A percentile compares a stretch with the other conserved stretches of the same genome.
phyloP scores from a whole-genome alignment of 2,113 vertebrate genomes.

The Lipotes vexillifer region DNA sequence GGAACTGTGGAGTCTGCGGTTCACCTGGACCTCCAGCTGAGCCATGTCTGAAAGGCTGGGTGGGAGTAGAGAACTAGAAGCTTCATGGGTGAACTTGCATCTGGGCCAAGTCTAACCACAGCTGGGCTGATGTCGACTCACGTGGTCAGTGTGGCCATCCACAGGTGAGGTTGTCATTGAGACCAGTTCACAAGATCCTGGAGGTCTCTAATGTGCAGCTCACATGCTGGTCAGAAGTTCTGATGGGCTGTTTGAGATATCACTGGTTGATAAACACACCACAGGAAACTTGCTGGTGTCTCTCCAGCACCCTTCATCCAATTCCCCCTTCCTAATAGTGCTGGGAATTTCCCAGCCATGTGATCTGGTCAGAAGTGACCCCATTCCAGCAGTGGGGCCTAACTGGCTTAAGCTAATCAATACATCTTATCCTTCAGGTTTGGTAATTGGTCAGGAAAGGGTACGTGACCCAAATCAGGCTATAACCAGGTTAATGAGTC shows the following conservation, averaged over 20 bases:
- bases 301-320: not conserved
- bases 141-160: not conserved
- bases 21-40: not conserved
- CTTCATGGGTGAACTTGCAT: not conserved
- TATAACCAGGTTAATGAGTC: not conserved
- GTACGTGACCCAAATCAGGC: not conserved
- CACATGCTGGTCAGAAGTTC: not conserved
- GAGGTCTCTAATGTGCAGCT: not conserved
- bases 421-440: not conserved
- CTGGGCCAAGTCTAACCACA: not conserved
- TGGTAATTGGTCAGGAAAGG: slow-evolving; percentile 1
- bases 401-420: not conserved
- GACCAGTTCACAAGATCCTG: not conserved
- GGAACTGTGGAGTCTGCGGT: not conserved
- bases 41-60: not conserved
- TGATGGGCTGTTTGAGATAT: not conserved
- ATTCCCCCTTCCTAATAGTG: not conserved
- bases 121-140: not conserved
- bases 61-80: not conserved
- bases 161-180: not conserved
- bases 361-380: not conserved
- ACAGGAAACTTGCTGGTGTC: not conserved
- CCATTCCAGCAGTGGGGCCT: not conserved
- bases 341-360: slow-evolving; percentile 41
- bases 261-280: not conserved